These are phyloP conservation scores for Pyrochroa serraticornis DNA, from an alignment of 2,888 invertebrate species.

Conservation along the genomic window DNA sequence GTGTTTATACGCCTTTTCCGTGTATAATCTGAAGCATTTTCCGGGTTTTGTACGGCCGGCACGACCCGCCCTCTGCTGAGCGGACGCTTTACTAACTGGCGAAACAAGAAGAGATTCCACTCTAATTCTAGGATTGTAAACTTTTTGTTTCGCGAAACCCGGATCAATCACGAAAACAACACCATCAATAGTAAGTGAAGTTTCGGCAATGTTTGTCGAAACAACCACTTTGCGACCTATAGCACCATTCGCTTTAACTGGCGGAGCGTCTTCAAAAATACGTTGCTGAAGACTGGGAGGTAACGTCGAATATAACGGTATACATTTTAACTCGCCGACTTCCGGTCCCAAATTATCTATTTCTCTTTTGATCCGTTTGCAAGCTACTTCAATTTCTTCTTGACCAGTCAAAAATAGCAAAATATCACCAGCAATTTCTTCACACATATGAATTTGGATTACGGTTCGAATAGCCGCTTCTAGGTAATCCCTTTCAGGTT, in stretches of 20 bases:
- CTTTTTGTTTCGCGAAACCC: conserved; percentile 99
- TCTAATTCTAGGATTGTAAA: conserved; percentile 71
- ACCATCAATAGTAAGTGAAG: conserved; percentile 97
- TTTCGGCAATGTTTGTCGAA: conserved; percentile 99
- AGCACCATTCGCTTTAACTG: conserved; percentile 78
- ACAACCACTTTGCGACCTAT: conserved; percentile 88
- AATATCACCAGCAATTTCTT: conserved; percentile 90
- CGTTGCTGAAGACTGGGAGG: conserved; percentile 96
- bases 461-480: conserved; percentile 99
- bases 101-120: conserved; percentile 98
- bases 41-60: conserved; percentile 98
- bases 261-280: conserved; percentile 97
- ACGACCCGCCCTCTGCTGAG: conserved; percentile 95
- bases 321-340: conserved; percentile 96
- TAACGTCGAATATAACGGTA: conserved; percentile 96
- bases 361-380: conserved; percentile 95
- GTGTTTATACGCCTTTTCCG: conserved; percentile 92
- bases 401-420: conserved; percentile 80
- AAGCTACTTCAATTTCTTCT: conserved; percentile 98
- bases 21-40: conserved; percentile 95
- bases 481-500: conserved; percentile 96
- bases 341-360: conserved; percentile 96
- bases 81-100: conserved; percentile 98
- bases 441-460: conserved; percentile 93
- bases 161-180: conserved; percentile 99